Percentiles rank a stretch among this genome's conserved stretches.
Conservation (phyloP, 2,888 invertebrate genomes). For the Caradrina kadenii region DNA sequence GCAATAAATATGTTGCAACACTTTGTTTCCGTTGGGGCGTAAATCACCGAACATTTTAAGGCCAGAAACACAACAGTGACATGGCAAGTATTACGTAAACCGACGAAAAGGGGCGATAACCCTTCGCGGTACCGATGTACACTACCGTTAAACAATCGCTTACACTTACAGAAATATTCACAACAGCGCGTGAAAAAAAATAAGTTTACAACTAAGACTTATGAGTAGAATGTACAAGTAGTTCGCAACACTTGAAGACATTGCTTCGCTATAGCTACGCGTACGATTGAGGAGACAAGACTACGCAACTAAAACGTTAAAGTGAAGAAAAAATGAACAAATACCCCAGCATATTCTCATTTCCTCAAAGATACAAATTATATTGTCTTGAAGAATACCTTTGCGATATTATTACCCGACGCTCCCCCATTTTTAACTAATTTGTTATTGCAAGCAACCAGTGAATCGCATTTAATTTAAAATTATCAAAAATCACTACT, state of each 20-base stretch:
- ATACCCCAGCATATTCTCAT: conserved; percentile 41
- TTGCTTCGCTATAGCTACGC: conserved; percentile 56
- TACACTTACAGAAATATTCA: conserved; percentile 61
- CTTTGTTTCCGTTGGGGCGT: too few species aligned
- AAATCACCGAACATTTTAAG: background rate
- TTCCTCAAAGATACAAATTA: conserved; percentile 64
- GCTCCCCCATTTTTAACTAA: conserved; percentile 44
- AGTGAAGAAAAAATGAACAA: conserved; percentile 21
- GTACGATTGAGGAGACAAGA: conserved; percentile 62
- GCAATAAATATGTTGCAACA: too few species aligned
- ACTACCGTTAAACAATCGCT: conserved; percentile 40
- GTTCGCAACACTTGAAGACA: conserved; percentile 61
- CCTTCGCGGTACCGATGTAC: background rate
- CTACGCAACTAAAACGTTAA: conserved; percentile 26
- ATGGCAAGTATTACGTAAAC: conserved; percentile 35
- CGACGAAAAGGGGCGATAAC: conserved; percentile 4
- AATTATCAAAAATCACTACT: conserved; percentile 35
- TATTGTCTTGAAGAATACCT: conserved; percentile 70
- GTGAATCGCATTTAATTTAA: conserved; percentile 32
- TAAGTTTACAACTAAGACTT: conserved; percentile 60
- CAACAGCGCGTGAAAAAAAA: conserved; percentile 58
- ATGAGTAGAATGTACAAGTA: conserved; percentile 68
- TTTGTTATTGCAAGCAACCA: conserved; percentile 26
- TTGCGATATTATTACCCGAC: conserved; percentile 41
- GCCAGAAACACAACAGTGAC: conserved; percentile 24